phyloP scores from a whole-genome alignment of 2,113 vertebrate species.

The Setophaga coronata region DNA sequence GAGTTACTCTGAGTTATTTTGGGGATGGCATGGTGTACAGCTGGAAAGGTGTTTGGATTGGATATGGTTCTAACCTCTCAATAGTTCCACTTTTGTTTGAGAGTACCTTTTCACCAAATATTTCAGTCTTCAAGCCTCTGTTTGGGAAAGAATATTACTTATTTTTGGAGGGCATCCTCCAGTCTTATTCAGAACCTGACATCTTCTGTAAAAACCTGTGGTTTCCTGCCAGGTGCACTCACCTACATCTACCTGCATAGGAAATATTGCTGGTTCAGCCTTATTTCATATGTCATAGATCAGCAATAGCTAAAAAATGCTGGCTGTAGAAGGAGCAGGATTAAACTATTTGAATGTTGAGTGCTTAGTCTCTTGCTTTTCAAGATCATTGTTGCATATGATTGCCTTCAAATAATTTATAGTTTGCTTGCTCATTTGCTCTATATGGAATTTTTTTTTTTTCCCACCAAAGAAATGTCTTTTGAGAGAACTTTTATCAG shows the following conservation, averaged over 20 bases:
- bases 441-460: not conserved
- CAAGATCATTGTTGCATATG: conserved; percentile 12
- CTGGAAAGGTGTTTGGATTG: not conserved
- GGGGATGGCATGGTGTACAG: fast-evolving
- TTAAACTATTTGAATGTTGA: conserved; percentile 19
- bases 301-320: not conserved
- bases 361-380: conserved; percentile 22
- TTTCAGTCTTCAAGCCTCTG: not conserved
- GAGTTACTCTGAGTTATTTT: not conserved
- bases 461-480: conserved; percentile 1
- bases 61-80: not conserved
- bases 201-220: not conserved
- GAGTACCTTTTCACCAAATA: not conserved
- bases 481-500: conserved; percentile 28
- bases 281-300: not conserved
- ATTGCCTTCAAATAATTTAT: conserved; percentile 50
- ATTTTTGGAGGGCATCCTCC: not conserved
- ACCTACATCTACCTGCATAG: not conserved
- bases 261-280: not conserved
- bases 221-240: not conserved
- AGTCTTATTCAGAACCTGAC: not conserved
- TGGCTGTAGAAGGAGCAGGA: not conserved
- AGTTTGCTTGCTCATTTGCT: conserved; percentile 19
- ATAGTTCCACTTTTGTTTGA: not conserved
- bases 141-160: not conserved